Evolutionary conservation across 2,797 vertebrate genomes (phyloP), one percentile per base, ranked within the genome.

Genomic region (Fistularia commersonii): DNA sequence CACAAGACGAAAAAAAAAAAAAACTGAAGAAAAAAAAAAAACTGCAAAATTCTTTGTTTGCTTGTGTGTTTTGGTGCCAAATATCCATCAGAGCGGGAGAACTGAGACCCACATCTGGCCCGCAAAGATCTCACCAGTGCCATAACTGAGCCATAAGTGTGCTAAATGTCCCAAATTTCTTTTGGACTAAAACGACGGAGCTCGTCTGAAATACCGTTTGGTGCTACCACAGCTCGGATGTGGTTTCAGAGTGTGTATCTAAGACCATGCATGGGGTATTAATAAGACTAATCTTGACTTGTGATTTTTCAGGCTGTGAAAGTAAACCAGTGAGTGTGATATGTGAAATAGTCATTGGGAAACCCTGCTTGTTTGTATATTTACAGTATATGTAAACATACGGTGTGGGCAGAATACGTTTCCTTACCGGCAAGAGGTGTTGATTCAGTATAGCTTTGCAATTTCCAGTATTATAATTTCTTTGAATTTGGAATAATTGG

Each of bases 191-290:
- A 41, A 41, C 45, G 5, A 42, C 15, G 14, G 0, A 11, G 43
- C 9, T 1, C 23, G 46, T 13, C 37, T 38, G 7, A 41, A 15
- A 45, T 44, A 42, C 51, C 31, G 32, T 49, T 12, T 13, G 11
- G 31, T 48, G 52, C 12, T 45, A 31, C 40, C 32, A 46, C 8
- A 6, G 8, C 55, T 56, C 33, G n/a, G 41, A 55, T 76, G 73
- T 35, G 66, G 75, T 77, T 74, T 57, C 33, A 57, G 51, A 41
- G 58, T 66, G 56, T 74, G 64, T 45, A 59, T 63, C 7, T 36
- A 51, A 62, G 48, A 52, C 6, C 34, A 41, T 67, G 23, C 23
- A 23, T 4, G 23, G 23, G 23, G 23, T 23, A 23, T 23, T 23
- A 23, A 23, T 23, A 23, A 23, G 23, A 23, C 23, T 23, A 23